Percentiles rank a stretch among this genome's conserved stretches.
These are phyloP conservation scores for Proterorhinus semilunaris DNA, from an alignment of 2,113 vertebrate genomes.

Conservation along the genomic window DNA sequence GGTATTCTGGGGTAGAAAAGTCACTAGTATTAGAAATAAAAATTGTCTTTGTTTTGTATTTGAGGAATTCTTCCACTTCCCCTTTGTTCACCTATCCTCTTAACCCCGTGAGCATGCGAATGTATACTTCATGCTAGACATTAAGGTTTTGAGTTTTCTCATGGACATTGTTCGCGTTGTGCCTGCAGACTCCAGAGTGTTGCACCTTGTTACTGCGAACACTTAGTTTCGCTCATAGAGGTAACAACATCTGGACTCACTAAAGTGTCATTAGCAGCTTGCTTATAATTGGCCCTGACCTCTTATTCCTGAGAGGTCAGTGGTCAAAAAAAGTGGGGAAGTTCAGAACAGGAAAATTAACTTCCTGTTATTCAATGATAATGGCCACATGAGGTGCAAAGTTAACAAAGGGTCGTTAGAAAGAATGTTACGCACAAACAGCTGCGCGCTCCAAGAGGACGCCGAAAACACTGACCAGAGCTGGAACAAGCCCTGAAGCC, in stretches of 20 bases:
- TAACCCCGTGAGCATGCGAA: not conserved
- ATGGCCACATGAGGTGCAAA: conserved; percentile 69
- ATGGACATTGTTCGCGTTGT: conserved; percentile 22
- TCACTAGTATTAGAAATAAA: not conserved
- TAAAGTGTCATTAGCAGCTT: conserved; percentile 65
- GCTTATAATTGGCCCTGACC: conserved; percentile 73
- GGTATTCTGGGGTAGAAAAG: not conserved
- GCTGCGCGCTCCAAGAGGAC: not conserved
- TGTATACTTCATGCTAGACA: not conserved
- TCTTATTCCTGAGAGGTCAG: conserved; percentile 67
- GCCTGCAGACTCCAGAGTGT: conserved; percentile 16
- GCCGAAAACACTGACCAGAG: not conserved
- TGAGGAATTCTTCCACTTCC: not conserved
- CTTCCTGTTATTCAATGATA: conserved; percentile 78
- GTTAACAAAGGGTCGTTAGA: conserved; percentile 61
- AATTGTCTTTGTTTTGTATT: not conserved
- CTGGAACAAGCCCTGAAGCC: too few species aligned
- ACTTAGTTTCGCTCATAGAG: conserved; percentile 40
- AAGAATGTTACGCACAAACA: conserved; percentile 36
- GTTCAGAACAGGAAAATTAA: conserved; percentile 73
- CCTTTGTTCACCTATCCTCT: too few species aligned
- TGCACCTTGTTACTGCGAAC: conserved; percentile 35
- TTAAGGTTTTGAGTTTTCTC: not conserved
- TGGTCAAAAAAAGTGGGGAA: conserved; percentile 65
- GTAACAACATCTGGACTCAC: conserved; percentile 65